Base-by-base conservation (phyloP, 2,888 invertebrate species). In the Sicus ferrugineus region DNA sequence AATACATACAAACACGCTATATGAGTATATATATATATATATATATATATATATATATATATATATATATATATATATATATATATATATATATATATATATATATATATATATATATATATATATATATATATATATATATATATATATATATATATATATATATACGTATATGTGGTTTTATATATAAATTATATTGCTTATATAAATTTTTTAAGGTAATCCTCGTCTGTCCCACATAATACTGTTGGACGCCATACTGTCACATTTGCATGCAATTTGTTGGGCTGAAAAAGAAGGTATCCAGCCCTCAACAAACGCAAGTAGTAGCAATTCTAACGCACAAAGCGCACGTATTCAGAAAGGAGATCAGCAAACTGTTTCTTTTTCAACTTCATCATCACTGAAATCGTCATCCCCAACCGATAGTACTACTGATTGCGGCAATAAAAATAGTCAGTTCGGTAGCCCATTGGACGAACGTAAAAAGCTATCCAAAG, bases 201-300 rank as follows among this genome's bases (percentile, higher is more conserved):
- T 50, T 56, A 30, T 28, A 52, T 69, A n/a, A 65, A 30, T 67
- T 52, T 58, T 30, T 68, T 19, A 72, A 78, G 78, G 76, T 31
- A 81, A 79, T 75, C 84, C 85, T 0, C 80, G 83, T n/a, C 73
- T 85, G 2, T 84, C 86, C 0, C 81, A 85, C 70, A 76, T 85
- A 1, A 77, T 86, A 11, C 72, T 84, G 2, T 73, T 86, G 16
- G 86, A 86, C 72, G 83, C 83, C 1, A 62, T 85, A 9, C 73
- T 85, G 54, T 80, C 85, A 0, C 84, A 85, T 58, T 83, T 86
- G 82, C 82, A 85, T 63, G 85, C 83, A 2, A 79, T 83, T 6
- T 80, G 79, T 9, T 84, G 84, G 81, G 81, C 85, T 0, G 84
- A 81, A 38, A 83, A 82, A 62, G 83, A 83, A 67, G 85, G 83